Evolutionary conservation across 2,113 vertebrate genomes (phyloP).

Genomic region (Dicaeum eximium): DNA sequence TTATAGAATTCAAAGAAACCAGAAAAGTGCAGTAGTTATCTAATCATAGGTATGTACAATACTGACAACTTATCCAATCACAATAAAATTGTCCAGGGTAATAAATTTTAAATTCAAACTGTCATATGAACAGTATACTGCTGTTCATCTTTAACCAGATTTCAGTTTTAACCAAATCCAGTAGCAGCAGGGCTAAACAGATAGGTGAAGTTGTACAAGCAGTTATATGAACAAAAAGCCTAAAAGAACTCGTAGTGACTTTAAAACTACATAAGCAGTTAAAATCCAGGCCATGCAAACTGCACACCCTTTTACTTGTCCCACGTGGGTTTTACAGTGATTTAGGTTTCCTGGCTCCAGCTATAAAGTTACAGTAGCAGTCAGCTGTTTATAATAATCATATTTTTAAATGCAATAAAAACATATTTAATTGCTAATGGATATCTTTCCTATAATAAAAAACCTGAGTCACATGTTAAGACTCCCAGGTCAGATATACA

Average conservation of each 20-base stretch:
- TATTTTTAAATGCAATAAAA: background rate
- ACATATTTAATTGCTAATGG: background rate
- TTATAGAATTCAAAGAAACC: background rate
- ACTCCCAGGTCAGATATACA: background rate
- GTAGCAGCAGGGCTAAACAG: background rate
- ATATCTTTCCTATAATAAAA: background rate
- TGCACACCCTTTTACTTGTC: background rate
- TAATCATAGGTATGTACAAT: background rate
- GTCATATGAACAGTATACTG: background rate
- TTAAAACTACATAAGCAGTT: background rate
- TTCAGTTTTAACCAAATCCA: constrained; percentile 7
- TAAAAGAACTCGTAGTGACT: background rate
- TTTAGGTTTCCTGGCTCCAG: background rate
- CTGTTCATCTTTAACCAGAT: background rate
- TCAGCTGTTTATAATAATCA: background rate
- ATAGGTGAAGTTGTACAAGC: background rate
- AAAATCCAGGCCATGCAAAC: background rate
- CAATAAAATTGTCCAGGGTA: background rate
- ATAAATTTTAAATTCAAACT: background rate
- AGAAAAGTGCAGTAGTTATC: background rate
- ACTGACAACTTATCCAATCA: background rate
- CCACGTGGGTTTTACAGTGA: background rate
- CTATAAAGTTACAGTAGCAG: background rate
- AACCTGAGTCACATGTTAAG: background rate
- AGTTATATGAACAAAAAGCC: background rate